Base-by-base conservation (phyloP, 2,797 vertebrate genomes). In the Taeniopygia guttata region DNA sequence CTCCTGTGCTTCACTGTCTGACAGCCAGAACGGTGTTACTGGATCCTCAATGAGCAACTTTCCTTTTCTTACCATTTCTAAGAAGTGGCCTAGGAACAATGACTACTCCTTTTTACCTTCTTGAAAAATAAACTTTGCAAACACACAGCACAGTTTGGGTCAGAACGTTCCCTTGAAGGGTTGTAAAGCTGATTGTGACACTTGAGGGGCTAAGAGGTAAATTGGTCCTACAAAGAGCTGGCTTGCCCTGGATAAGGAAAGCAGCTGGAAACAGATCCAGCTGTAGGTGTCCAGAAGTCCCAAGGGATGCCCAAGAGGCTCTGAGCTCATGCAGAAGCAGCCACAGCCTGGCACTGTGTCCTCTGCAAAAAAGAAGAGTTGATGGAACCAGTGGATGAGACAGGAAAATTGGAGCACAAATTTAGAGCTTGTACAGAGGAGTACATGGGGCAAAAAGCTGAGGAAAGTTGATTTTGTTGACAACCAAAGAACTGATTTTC, bases 1-100 rank as follows among this genome's bases (percentile, higher is more conserved):
- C 90, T 90, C 94, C 75, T 80, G 43, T 67, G 80, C 80, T 89
- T 79, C 84, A 27, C 75, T 38, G 79, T 81, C 90, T 88, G 74
- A 38, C 85, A 96, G 90, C 18, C 29, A 0, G 42, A 88, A 43
- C 3, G 0, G 58, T 59, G 64, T 83, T 94, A 93, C 95, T 55
- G 52, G 81, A 91, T 70, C 64, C 73, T 78, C 40, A 19, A 27
- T 36, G 75, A 94, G 78, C 51, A 89, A 87, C 25, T 19, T 70
- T 85, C 43, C 30, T 81, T 92, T 78, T 63, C 86, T 75, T 78
- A 80, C 38, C 60, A 66, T 77, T 59, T 74, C 72, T 1, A 0
- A 87, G 49, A 84, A 96, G 63, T 13, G 40, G 64, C 21, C 59
- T 40, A 38, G 30, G 73, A 93, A 56, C 36, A 69, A 55, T 0